A percentile compares a stretch with the other conserved stretches of the same genome.
These are phyloP conservation scores for Cyclophora albipunctata DNA, from an alignment of 2,888 invertebrate species.

Conservation along the genomic window DNA sequence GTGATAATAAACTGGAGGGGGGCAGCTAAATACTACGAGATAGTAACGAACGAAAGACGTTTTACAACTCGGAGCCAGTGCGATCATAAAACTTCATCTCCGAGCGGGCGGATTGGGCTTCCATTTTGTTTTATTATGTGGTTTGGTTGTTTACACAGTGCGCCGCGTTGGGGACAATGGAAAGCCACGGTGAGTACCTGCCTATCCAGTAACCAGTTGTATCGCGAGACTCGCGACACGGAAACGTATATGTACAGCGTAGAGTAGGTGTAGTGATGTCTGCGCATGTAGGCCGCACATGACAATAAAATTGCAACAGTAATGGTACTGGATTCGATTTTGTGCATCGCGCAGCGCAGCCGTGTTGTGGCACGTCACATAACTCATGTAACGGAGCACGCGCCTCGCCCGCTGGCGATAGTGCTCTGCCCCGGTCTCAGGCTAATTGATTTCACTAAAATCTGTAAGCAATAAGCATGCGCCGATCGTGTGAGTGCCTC, in stretches of 20 bases:
- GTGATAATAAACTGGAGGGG: conserved; percentile 69
- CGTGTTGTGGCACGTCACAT: conserved; percentile 37
- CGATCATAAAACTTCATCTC: conserved; percentile 67
- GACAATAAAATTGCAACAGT: conserved; percentile 65
- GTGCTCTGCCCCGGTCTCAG: too few species aligned
- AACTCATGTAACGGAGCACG: conserved; percentile 29
- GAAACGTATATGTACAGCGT: conserved; percentile 6
- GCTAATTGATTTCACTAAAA: conserved; percentile 56
- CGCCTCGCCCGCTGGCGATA: conserved; percentile 13
- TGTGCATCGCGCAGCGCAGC: conserved; percentile 63
- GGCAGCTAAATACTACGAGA: conserved; percentile 72
- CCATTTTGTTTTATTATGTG: conserved; percentile 75
- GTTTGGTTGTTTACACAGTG: conserved; percentile 67
- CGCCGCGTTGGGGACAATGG: conserved; percentile 61
- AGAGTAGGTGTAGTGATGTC: conserved; percentile 32
- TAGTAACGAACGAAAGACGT: conserved; percentile 65
- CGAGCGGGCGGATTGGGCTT: conserved; percentile 61
- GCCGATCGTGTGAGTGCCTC: conserved; percentile 40
- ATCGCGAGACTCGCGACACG: conserved; percentile 11
- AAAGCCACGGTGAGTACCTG: conserved; percentile 64
- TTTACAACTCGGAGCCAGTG: conserved; percentile 60
- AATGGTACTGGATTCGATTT: conserved; percentile 67
- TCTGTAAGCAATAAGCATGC: conserved; percentile 64
- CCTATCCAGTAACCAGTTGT: conserved; percentile 30
- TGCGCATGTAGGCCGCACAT: conserved; percentile 67